Percentiles rank a stretch among this genome's conserved stretches.
phyloP scores from a whole-genome alignment of 2,888 invertebrate genomes.

The Hydroisotoma schaefferi region DNA sequence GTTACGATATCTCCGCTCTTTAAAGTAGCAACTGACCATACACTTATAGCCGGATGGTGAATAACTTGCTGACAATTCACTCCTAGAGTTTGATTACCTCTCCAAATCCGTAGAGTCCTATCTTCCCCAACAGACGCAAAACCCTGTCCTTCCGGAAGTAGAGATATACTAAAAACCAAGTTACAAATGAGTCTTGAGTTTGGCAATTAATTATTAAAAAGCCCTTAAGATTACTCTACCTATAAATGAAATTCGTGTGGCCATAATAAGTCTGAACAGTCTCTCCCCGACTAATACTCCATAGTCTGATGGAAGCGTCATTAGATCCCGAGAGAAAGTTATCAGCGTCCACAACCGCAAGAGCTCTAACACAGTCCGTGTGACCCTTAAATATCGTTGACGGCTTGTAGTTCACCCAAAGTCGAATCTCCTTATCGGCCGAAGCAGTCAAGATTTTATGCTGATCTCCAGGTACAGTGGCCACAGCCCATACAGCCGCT shows the following conservation, averaged over 20 bases:
- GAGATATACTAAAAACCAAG: conserved; percentile 50
- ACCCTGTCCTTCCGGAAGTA: conserved; percentile 54
- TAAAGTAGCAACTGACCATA: conserved; percentile 80
- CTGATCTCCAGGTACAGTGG: conserved; percentile 51
- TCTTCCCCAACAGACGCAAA: conserved; percentile 88
- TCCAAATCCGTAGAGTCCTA: conserved; percentile 77
- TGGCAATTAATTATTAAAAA: too few relatives aligned
- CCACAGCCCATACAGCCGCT: conserved; percentile 71
- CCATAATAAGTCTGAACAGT: conserved; percentile 73
- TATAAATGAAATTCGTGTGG: conserved; percentile 85
- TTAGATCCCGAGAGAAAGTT: conserved; percentile 87
- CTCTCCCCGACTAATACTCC: conserved; percentile 72
- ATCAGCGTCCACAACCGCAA: conserved; percentile 66
- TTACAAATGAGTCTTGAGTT: too few relatives aligned
- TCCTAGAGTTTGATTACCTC: conserved; percentile 57
- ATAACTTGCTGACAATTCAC: conserved; percentile 57
- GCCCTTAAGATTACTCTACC: conserved; percentile 55
- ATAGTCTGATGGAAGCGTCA: conserved; percentile 80
- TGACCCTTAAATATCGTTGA: conserved; percentile 65
- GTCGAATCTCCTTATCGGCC: conserved; percentile 83
- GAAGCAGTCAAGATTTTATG: conserved; percentile 72
- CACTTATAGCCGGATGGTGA: conserved; percentile 75
- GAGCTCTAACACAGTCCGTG: conserved; percentile 82
- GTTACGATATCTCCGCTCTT: conserved; percentile 85
- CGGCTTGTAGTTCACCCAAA: conserved; percentile 74